A percentile compares a stretch with the other conserved stretches of the same genome.
Evolutionary conservation across 2,888 invertebrate genomes (phyloP).

Genomic region (Neelides folsomi): DNA sequence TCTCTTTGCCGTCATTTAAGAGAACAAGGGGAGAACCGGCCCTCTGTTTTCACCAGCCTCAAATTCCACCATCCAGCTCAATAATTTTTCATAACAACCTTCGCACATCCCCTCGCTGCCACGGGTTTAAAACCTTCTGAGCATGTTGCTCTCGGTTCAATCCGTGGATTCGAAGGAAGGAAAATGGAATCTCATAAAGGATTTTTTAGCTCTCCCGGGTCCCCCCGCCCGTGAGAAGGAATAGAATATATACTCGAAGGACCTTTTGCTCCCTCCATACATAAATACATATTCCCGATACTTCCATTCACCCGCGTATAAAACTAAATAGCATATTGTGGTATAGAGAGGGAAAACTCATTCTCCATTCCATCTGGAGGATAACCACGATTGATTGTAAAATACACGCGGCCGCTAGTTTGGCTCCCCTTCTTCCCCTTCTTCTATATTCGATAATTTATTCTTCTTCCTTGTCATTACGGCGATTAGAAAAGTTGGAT

Average conservation of each 20-base stretch:
- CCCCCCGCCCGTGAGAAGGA: slow-evolving; percentile 17
- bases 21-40: slow-evolving; percentile 4
- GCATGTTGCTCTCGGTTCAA: not conserved
- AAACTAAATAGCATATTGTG: no score
- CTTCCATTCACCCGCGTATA: not conserved
- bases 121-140: no score
- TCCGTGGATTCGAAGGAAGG: slow-evolving; percentile 17
- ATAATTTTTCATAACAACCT: slow-evolving; percentile 19
- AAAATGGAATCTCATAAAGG: slow-evolving; percentile 17
- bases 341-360: no score
- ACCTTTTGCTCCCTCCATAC: not conserved
- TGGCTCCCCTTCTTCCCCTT: no score
- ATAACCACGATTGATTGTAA: slow-evolving; percentile 25
- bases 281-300: not conserved
- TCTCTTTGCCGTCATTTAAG: not conserved
- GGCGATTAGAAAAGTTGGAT: no score
- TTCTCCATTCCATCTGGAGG: no score
- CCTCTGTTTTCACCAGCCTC: slow-evolving; percentile 1
- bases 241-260: not conserved
- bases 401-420: no score
- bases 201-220: slow-evolving; percentile 17
- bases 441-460: no score
- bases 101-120: slow-evolving; percentile 8
- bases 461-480: no score
- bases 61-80: slow-evolving; percentile 8